Evolutionary conservation across 2,113 vertebrate genomes (phyloP), one percentile per base, ranked within the genome.

Genomic region (Tetrao urogallus): DNA sequence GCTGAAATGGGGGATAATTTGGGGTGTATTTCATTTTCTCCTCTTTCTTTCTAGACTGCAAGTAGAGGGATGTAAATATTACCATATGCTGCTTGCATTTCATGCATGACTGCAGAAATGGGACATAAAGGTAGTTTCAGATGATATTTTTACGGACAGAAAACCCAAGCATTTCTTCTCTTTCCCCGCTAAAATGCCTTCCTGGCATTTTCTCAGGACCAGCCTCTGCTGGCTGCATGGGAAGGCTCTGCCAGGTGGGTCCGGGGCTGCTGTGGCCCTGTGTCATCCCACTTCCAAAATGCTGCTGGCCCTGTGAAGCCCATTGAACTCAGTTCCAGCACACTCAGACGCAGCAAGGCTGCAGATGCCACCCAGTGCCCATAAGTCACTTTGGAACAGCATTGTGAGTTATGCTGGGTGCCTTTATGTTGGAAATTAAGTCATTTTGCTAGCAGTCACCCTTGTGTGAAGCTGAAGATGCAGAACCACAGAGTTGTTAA

Each of bases 301-400:
- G 25, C 70, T 0, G 0, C 1, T 13, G 58, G 21, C 27, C 43
- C 45, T 76, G 3, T 14, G 50, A 20, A 57, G 60, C 66, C 40
- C 21, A n/a, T 3, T 21, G 63, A 8, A 1, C 16, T 34, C 66
- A 60, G 12, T 65, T 58, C 7, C 0, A 2, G 74, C 69, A 67
- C 83, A 6, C 30, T 10, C 13, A 78, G 42, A 4, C n/a, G 22
- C 32, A 74, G 3, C 1, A 9, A 42, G 28, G 86, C 34, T 71
- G 20, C 52, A 11, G 8, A 10, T 57, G 8, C 52, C 21, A 11
- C 8, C 0, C 27, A 43, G 69, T 13, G 12, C 43, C 82, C 63
- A 2, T 2, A 10, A 10, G 13, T 20, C 0, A 0, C 28, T 63
- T 11, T 54, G 67, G 56, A 58, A 43, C 28, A 52, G 66, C 48